These are phyloP conservation scores for Drosophila suboccidentalis DNA, from an alignment of 2,888 invertebrate genomes.

Conservation along the genomic window DNA sequence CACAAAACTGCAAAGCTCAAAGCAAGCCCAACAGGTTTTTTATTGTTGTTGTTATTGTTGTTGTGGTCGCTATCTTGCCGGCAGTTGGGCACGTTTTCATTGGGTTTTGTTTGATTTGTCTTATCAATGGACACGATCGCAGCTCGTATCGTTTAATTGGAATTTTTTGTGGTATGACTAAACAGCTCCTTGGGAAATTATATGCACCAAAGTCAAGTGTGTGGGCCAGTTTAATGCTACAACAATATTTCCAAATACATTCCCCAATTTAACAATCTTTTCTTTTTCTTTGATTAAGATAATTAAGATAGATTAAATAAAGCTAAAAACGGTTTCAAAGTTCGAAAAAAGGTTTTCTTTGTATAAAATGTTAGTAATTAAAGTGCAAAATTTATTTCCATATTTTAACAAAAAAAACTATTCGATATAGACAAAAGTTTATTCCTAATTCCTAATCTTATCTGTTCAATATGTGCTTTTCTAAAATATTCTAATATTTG, in stretches of 20 bases:
- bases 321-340: too few relatives aligned
- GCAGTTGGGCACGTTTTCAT: constrained; percentile 32
- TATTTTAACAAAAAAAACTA: too few relatives aligned
- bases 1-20: not conserved
- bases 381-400: too few relatives aligned
- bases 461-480: too few relatives aligned
- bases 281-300: too few relatives aligned
- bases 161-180: constrained; percentile 7
- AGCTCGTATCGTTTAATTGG: constrained; percentile 19
- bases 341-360: too few relatives aligned
- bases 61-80: constrained; percentile 30
- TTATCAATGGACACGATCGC: constrained; percentile 51
- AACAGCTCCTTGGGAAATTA: not conserved
- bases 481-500: too few relatives aligned
- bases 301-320: too few relatives aligned
- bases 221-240: not conserved
- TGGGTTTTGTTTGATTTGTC: constrained; percentile 17
- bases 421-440: too few relatives aligned
- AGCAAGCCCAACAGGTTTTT: constrained; percentile 17
- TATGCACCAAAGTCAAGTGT: not conserved
- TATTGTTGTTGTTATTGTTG: not conserved
- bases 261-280: not conserved
- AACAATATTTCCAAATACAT: not conserved
- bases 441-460: too few relatives aligned
- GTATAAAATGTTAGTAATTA: too few relatives aligned